Conservation (phyloP, 1,140 invertebrate genomes). For the Asobara japonica region DNA sequence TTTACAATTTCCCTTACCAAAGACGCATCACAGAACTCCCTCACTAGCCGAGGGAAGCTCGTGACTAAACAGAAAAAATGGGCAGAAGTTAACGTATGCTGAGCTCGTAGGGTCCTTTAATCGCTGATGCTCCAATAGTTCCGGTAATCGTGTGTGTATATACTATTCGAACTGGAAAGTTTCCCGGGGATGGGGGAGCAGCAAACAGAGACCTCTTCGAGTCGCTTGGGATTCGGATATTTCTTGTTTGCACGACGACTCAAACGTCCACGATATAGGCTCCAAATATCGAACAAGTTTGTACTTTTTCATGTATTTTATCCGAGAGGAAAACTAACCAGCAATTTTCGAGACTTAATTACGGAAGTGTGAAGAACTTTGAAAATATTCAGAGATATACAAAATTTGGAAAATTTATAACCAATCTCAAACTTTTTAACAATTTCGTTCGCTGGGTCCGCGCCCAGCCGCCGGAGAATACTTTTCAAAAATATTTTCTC, state of each 20-base stretch:
- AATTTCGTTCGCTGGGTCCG: no score
- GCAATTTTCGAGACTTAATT: no score
- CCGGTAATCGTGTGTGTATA: slow-evolving; percentile 11
- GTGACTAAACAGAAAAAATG: slow-evolving; percentile 3
- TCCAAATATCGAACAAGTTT: background rate
- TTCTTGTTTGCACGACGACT: slow-evolving; percentile 13
- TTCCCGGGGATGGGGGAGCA: background rate
- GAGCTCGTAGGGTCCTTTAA: slow-evolving; percentile 1
- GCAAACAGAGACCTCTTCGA: background rate
- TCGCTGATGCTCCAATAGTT: slow-evolving; percentile 15
- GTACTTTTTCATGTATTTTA: no score
- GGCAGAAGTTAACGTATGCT: slow-evolving; percentile 5
- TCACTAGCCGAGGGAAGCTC: background rate
- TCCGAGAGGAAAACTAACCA: no score
- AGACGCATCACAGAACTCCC: background rate
- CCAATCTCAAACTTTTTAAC: no score
- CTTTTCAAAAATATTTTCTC: no score
- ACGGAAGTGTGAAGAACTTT: no score
- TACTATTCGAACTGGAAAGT: background rate
- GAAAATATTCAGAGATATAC: no score
- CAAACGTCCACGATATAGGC: background rate
- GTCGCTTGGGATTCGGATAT: background rate
- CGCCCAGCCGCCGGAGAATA: no score
- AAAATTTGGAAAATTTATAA: no score
- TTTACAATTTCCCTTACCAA: no score